Conservation (phyloP, 2,888 invertebrate genomes). For the Steinernema scapterisci region DNA sequence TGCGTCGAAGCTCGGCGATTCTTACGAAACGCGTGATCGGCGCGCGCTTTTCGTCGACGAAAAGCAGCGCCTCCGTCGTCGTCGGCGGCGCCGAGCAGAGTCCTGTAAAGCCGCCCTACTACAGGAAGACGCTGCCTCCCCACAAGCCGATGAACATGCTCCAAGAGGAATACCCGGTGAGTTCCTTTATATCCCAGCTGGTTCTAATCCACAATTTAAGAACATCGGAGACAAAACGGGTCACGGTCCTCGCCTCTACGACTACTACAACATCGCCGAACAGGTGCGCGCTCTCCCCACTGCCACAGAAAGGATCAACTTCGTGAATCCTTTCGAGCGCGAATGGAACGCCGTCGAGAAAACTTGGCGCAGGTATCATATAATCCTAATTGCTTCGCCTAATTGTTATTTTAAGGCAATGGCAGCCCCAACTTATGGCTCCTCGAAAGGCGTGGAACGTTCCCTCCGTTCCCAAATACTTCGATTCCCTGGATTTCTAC, state of each 20-base stretch:
- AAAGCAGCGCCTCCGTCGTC: not conserved
- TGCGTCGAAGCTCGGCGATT: constrained; percentile 15
- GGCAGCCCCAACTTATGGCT: constrained; percentile 54
- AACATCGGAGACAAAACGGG: constrained; percentile 54
- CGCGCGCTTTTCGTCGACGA: not conserved
- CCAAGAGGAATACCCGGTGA: constrained; percentile 53
- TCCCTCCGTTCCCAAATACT: constrained; percentile 57
- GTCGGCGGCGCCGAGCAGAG: not conserved
- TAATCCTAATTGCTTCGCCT: not conserved
- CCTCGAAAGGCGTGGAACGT: constrained; percentile 63
- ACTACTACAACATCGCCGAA: constrained; percentile 62
- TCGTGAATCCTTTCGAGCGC: constrained; percentile 65
- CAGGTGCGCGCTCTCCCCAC: constrained; percentile 55
- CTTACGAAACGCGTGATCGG: not conserved
- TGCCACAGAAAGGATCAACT: constrained; percentile 59
- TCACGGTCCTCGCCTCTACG: constrained; percentile 57
- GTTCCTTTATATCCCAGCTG: not conserved
- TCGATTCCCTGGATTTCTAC: constrained; percentile 59
- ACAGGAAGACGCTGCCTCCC: constrained; percentile 47
- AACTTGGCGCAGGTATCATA: constrained; percentile 58
- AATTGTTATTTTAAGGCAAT: constrained; percentile 45
- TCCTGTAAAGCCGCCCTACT: constrained; percentile 43
- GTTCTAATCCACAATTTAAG: constrained; percentile 31
- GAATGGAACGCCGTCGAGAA: constrained; percentile 58
- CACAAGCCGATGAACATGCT: constrained; percentile 51